Base-by-base conservation (phyloP, 1,140 invertebrate genomes). In the Drosophila trapezifrons region DNA sequence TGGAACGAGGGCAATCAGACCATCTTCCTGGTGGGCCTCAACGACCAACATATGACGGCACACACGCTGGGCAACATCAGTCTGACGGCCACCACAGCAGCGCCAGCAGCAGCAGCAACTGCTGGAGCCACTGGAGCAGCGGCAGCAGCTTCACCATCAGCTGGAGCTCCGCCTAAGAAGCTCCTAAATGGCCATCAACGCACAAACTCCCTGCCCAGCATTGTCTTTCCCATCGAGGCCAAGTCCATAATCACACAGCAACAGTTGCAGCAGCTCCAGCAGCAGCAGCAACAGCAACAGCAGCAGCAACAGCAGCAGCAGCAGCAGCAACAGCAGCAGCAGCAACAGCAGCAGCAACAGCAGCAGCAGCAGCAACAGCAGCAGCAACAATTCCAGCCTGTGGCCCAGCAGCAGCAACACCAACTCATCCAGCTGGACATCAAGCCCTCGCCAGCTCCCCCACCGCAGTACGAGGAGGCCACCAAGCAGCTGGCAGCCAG, bases 401-500 rank as follows among this genome's bases (percentile, higher is more conserved):
- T 27, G 20, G 69, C 70, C 59, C 67, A 65, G 18, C 73, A 75
- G 45, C 82, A 89, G 32, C 86, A 89, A 29, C 86, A 90, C 49
- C 90, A 80, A 40, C 75, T 87, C 13, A 85, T 90, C 52, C 86
- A 91, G 4, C 91, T 93, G 35, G 93, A 94, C 9, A 92, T 91
- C 9, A 93, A 93, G 51, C 83, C 91, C 13, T 66, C 84, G 13
- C 76, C 90, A 25, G 72, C 76, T 12, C 90, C 90, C 15, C 95
- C 93, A 13, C 95, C 95, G 15, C 93, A 95, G 43, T 96, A 96
- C 72, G 94, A 96, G 60, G 95, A 96, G 90, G 95, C 95, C 7
- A 94, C 95, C 0, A 95, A 95, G 80, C 93, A 95, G 52, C 45
- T 93, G 49, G 91, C 93, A 2, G 91, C 92, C n/a, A 75, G 56